A percentile compares a stretch with the other conserved stretches of the same genome.
Evolutionary conservation across 2,113 vertebrate species (phyloP).

Genomic region (Megaleporinus macrocephalus): DNA sequence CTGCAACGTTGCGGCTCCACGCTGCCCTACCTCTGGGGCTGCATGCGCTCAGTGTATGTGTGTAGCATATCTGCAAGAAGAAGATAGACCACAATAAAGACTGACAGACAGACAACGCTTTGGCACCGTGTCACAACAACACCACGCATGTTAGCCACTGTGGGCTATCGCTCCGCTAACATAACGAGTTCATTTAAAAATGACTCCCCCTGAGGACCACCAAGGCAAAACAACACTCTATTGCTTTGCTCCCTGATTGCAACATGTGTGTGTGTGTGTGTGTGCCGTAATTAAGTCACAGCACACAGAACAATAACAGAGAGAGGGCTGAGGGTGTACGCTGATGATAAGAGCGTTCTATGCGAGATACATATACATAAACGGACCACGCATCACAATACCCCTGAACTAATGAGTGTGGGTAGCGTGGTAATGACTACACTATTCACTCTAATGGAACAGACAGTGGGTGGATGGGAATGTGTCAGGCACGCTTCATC

Average conservation of each 20-base stretch:
- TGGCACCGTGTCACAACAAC: slow-evolving; percentile 15
- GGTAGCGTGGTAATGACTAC: slow-evolving; percentile 50
- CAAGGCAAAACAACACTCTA: slow-evolving; percentile 42
- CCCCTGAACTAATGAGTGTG: slow-evolving; percentile 53
- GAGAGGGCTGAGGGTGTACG: slow-evolving; percentile 34
- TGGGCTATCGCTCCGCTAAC: slow-evolving; percentile 27
- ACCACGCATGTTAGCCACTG: slow-evolving; percentile 33
- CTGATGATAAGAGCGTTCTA: slow-evolving; percentile 33
- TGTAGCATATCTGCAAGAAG: background rate
- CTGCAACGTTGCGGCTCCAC: slow-evolving; percentile 21
- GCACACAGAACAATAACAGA: slow-evolving; percentile 45
- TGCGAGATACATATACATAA: slow-evolving; percentile 14
- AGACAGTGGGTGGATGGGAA: slow-evolving; percentile 34
- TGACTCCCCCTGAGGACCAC: slow-evolving; percentile 35
- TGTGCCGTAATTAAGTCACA: slow-evolving; percentile 54
- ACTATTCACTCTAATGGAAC: slow-evolving; percentile 50
- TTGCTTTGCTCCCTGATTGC: slow-evolving; percentile 34
- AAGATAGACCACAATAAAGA: slow-evolving; percentile 15
- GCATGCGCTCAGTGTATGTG: slow-evolving; percentile 1
- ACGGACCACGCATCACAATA: slow-evolving; percentile 23
- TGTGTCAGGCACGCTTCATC: background rate
- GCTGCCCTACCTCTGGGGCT: background rate
- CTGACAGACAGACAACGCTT: slow-evolving; percentile 5
- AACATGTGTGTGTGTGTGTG: background rate
- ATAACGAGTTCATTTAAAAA: slow-evolving; percentile 55